Conservation (phyloP, 2,113 vertebrate genomes). For the Lasiurus borealis region DNA sequence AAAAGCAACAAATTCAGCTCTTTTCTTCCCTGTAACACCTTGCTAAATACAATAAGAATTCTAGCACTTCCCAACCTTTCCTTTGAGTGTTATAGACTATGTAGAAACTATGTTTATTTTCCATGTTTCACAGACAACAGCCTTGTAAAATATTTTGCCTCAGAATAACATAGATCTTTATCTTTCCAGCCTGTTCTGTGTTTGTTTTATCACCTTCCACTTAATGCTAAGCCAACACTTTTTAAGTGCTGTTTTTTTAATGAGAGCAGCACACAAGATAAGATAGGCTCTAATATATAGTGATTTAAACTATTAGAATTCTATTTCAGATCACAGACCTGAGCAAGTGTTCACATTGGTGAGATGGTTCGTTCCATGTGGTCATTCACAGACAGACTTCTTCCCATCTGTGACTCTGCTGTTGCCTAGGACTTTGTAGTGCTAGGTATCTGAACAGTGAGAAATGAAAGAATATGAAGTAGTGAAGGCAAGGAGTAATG, state of each 20-base stretch:
- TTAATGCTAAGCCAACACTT: background rate
- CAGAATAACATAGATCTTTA: background rate
- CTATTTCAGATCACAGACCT: background rate
- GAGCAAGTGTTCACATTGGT: background rate
- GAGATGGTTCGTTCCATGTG: background rate
- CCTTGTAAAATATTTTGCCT: background rate
- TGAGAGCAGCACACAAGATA: background rate
- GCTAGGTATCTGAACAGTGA: background rate
- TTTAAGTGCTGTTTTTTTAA: background rate
- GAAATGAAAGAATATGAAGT: background rate
- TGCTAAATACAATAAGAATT: background rate
- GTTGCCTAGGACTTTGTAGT: background rate
- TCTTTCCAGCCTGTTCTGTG: background rate
- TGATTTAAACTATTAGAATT: background rate
- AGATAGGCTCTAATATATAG: background rate
- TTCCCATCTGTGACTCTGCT: background rate
- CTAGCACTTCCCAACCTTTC: background rate
- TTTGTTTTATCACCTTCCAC: slow-evolving; percentile 1
- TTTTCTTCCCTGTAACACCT: background rate
- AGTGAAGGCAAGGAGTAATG: background rate
- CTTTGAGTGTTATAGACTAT: background rate
- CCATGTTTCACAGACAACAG: background rate
- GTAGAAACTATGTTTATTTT: background rate
- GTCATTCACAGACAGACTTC: background rate
- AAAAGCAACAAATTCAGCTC: background rate